phyloP scores from a whole-genome alignment of 1,140 invertebrate genomes.

The Drosophila lacertosa region DNA sequence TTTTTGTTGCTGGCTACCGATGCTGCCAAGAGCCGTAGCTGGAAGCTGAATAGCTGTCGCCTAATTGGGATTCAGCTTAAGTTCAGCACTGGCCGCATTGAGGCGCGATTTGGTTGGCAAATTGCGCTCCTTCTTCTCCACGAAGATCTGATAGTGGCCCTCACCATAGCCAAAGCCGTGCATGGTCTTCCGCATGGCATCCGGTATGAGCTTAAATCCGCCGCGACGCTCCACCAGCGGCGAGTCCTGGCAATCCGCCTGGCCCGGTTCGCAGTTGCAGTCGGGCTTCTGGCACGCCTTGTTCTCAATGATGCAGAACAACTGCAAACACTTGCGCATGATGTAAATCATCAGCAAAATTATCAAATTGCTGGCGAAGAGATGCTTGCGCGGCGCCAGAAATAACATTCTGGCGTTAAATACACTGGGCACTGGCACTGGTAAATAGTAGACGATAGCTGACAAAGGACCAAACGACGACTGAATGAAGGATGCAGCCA shows the following conservation, averaged over 20 bases:
- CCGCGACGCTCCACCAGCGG: constrained; percentile 37
- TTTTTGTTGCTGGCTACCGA: constrained; percentile 19
- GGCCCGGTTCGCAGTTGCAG: constrained; percentile 25
- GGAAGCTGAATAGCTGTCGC: background rate
- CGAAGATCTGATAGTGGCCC: constrained; percentile 78
- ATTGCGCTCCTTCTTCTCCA: constrained; percentile 79
- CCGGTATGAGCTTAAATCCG: constrained; percentile 67
- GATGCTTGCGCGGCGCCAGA: constrained; percentile 75
- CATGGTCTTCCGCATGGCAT: constrained; percentile 72
- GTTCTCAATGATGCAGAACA: constrained; percentile 78
- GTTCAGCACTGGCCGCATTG: constrained; percentile 76
- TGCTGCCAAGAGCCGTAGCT: background rate
- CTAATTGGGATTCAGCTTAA: constrained; percentile 83
- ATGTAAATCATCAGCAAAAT: constrained; percentile 72
- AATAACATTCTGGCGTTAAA: constrained; percentile 56
- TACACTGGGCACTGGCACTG: constrained; percentile 29
- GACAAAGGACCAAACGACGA: constrained; percentile 45
- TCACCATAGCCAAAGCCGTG: constrained; percentile 78
- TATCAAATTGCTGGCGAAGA: constrained; percentile 73
- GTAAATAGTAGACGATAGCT: constrained; percentile 21
- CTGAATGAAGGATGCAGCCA: constrained; percentile 54
- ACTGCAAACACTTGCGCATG: constrained; percentile 70
- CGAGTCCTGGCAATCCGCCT: constrained; percentile 31
- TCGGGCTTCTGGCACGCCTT: constrained; percentile 46
- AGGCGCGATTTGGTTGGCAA: constrained; percentile 71